phyloP scores from a whole-genome alignment of 2,113 vertebrate genomes.

The Corythoichthys haematopterus region DNA sequence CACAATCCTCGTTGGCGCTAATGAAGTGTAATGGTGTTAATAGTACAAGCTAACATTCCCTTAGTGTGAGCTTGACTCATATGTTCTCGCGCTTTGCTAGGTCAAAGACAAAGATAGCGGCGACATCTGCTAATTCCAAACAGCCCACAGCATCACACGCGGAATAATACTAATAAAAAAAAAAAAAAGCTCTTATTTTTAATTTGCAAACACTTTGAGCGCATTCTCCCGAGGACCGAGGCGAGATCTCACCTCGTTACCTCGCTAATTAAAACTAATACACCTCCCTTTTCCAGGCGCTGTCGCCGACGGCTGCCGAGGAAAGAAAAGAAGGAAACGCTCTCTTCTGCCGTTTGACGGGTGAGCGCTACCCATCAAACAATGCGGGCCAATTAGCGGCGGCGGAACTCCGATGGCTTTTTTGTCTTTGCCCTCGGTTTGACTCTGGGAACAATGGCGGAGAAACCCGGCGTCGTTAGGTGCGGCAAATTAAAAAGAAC shows the following conservation, averaged over 20 bases:
- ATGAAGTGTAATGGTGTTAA: background rate
- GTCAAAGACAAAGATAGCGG: conserved; percentile 46
- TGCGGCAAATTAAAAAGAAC: background rate
- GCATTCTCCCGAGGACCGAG: conserved; percentile 21
- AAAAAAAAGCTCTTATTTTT: conserved; percentile 22
- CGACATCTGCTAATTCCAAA: conserved; percentile 58
- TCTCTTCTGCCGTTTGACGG: background rate
- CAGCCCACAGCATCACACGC: conserved; percentile 46
- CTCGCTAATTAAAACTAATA: conserved; percentile 32
- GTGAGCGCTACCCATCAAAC: background rate
- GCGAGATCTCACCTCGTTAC: conserved; percentile 20
- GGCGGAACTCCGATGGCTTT: background rate
- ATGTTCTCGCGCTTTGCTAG: conserved; percentile 11
- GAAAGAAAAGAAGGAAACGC: background rate
- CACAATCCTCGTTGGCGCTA: background rate
- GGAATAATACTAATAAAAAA: background rate
- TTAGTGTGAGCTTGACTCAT: background rate
- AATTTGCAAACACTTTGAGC: conserved; percentile 19
- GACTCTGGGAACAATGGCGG: background rate
- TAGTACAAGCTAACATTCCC: background rate
- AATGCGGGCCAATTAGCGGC: conserved; percentile 15
- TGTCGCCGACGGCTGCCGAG: background rate
- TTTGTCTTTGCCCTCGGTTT: conserved; percentile 2
- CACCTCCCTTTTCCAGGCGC: background rate
- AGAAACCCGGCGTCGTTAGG: background rate